Percentiles rank a stretch among this genome's conserved stretches.
These are phyloP conservation scores for Nymphalis urticae DNA, from an alignment of 2,888 invertebrate species.

Conservation along the genomic window DNA sequence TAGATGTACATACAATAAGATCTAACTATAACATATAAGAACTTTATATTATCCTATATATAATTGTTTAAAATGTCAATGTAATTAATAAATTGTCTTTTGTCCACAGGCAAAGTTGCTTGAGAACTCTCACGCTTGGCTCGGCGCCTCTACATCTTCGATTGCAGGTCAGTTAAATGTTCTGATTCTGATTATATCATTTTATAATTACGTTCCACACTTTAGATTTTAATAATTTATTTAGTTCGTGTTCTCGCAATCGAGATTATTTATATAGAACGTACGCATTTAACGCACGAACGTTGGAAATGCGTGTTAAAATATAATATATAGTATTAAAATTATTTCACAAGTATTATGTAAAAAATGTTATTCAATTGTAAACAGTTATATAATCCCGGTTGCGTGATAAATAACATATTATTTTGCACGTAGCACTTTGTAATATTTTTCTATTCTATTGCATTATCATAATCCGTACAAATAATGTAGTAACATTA, in stretches of 20 bases:
- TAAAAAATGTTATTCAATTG: neutral
- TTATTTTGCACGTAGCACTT: conserved; percentile 30
- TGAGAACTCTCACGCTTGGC: conserved; percentile 96
- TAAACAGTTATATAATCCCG: conserved; percentile 20
- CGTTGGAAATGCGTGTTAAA: neutral
- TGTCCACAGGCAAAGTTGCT: conserved; percentile 91
- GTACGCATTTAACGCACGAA: neutral
- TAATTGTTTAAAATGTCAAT: neutral
- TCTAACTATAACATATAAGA: neutral
- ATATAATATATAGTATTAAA: neutral
- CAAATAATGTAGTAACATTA: conserved; percentile 49
- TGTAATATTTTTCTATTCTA: conserved; percentile 36
- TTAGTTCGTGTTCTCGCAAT: conserved; percentile 6
- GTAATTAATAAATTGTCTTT: conserved; percentile 11
- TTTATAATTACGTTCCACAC: conserved; percentile 6
- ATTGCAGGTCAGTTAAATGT: conserved; percentile 90
- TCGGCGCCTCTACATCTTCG: conserved; percentile 93
- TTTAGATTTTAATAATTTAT: neutral
- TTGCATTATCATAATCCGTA: conserved; percentile 45
- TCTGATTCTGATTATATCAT: conserved; percentile 12
- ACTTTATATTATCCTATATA: too few relatives aligned
- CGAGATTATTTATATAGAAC: conserved; percentile 3
- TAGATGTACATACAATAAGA: neutral
- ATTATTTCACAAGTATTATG: conserved; percentile 7
- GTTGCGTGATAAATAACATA: conserved; percentile 28